Evolutionary conservation across 2,113 vertebrate species (phyloP), one percentile per base, ranked within the genome.

Genomic region (Saimiri boliviensis): DNA sequence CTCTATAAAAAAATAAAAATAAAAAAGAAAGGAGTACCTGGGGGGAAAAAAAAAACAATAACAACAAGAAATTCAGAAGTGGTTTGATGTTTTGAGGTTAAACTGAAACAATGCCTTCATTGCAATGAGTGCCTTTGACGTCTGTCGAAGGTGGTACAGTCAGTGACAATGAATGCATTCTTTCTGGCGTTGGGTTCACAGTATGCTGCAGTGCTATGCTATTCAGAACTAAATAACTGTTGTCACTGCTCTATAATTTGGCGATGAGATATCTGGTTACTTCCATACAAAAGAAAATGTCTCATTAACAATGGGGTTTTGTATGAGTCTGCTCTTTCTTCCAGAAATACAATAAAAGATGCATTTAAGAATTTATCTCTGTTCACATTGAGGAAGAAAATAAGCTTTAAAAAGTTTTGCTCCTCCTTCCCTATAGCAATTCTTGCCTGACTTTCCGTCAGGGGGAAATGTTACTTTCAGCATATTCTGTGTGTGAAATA

Each of bases 1-100:
- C 60, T 63, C 60, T 63, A 14, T 32, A 32, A 6, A 63, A 63
- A 63, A 32, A 32, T 63, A 30, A 63, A 63, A 63, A 63, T 14
- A 32, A 63, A 60, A 60, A 63, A 63, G 12, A 96, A 97, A 60
- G 16, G 3, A n/a, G 35, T 92, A 16, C 91, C 52, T 73, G 19
- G 91, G 32, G 58, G 5, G n/a, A n/a, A n/a, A n/a, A 95, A 86
- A 68, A 40, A 91, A 49, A 40, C 47, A 82, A 60, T 11, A 52
- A 76, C 49, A 76, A 74, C 52, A 87, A 60, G 77, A 11, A 93
- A 95, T 85, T 92, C 76, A 85, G 87, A 97, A 74, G 88, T 91
- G 82, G 88, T 95, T 97, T 98, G 98, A 98, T 93, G 21, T 98
- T 98, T 98, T 98, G 98, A 98, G 97, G 97, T 98, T 98, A 98